Evolutionary conservation across 2,113 vertebrate genomes (phyloP).

Genomic region (Delphinapterus leucas): DNA sequence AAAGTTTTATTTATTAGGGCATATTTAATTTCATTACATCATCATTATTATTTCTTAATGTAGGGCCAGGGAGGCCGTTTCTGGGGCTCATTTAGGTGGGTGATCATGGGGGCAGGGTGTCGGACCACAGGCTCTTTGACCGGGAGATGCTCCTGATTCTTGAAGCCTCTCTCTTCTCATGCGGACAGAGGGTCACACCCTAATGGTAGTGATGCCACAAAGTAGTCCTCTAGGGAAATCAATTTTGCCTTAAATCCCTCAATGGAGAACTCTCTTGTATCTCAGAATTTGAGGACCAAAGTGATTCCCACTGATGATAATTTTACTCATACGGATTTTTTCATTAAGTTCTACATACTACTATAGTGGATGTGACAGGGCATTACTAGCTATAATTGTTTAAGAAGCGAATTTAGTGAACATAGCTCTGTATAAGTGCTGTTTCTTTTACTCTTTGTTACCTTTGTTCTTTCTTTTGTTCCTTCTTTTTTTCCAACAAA

Average conservation of each 20-base stretch:
- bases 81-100: neutral
- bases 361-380: neutral
- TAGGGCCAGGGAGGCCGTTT: neutral
- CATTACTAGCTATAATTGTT: neutral
- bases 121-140: neutral
- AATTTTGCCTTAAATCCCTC: slow-evolving; percentile 20
- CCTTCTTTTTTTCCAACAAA: neutral
- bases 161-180: neutral
- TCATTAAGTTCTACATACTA: slow-evolving; percentile 23
- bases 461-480: neutral
- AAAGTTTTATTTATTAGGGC: neutral
- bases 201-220: neutral
- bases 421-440: neutral
- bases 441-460: neutral
- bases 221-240: slow-evolving; percentile 37
- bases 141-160: neutral
- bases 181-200: neutral
- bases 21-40: neutral
- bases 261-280: neutral
- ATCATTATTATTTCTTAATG: neutral
- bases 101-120: neutral
- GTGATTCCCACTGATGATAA: neutral
- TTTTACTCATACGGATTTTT: neutral
- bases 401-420: neutral
- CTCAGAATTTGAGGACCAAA: slow-evolving; percentile 15